Evolutionary conservation across 2,888 invertebrate genomes (phyloP), one percentile per base, ranked within the genome.

Genomic region (Agrotis clavis): DNA sequence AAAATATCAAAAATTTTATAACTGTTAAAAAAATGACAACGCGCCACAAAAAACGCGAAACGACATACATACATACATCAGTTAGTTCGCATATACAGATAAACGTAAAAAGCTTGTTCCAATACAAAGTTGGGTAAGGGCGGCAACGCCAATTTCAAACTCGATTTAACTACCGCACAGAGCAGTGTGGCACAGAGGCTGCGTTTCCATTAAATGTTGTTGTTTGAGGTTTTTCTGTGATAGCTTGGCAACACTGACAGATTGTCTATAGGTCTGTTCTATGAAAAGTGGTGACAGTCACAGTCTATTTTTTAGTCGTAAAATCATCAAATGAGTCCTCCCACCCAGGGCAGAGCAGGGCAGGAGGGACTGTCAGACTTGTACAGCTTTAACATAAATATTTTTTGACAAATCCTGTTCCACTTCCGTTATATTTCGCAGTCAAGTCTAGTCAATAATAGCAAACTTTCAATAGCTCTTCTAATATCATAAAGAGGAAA

Each of bases 101-200:
- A 19, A 72, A 73, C 54, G 56, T 56, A 79, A 82, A 83, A 79
- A 79, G 30, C 83, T 54, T 62, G 83, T 72, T 79, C 45, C 80
- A 84, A 86, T 81, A 81, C 79, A 74, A 77, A 84, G 63, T 71
- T 73, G 63, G 74, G 78, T 75, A 79, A 67, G 72, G 66, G 62
- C 78, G 80, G 74, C 84, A 72, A 56, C 84, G 79, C 79, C 92
- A 90, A 92, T 91, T 90, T 89, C 84, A 88, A 88, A 92, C 90
- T 91, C 92, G 84, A 92, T 91, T 92, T 88, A 92, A 90, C 91
- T 86, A 83, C 75, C 73, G 66, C 74, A 66, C 51, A 81, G 84
- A 71, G 71, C 53, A 82, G 63, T 54, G 67, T 7, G 14, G n/a
- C 30, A 9, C 62, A 77, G 81, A 83, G 74, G 14, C 45, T n/a